Percentiles rank a stretch among this genome's conserved stretches.
phyloP scores from a whole-genome alignment of 2,797 vertebrate species.

The Chloroceryle amazona region DNA sequence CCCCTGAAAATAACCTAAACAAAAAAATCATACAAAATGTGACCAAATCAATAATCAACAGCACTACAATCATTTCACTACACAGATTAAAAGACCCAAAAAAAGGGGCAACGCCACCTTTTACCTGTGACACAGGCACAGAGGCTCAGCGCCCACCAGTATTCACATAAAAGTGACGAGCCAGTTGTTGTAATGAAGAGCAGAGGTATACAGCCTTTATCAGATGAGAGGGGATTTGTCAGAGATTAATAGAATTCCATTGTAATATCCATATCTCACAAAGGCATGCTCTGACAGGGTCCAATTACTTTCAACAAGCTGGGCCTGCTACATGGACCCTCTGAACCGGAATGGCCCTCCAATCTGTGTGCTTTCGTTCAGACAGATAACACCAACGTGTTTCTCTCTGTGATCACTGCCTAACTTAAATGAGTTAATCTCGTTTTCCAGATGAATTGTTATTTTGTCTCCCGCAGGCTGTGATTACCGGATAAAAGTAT shows the following conservation, averaged over 20 bases:
- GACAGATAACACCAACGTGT: slow-evolving; percentile 80
- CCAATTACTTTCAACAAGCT: slow-evolving; percentile 78
- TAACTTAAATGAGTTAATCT: slow-evolving; percentile 96
- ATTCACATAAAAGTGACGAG: neutral
- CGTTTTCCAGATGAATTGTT: slow-evolving; percentile 94
- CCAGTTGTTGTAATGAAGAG: slow-evolving; percentile 58
- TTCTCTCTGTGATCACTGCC: slow-evolving; percentile 87
- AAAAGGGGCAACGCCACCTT: neutral
- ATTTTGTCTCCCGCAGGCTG: slow-evolving; percentile 91
- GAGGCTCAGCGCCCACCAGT: neutral
- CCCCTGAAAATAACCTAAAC: neutral
- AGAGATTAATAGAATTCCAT: slow-evolving; percentile 76
- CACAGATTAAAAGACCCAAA: neutral
- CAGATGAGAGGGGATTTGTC: slow-evolving; percentile 73
- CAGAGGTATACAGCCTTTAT: slow-evolving; percentile 65
- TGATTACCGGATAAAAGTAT: slow-evolving; percentile 93
- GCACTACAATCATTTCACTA: neutral
- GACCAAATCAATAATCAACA: neutral
- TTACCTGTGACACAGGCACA: neutral
- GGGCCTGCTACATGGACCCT: slow-evolving; percentile 78
- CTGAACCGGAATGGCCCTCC: slow-evolving; percentile 80
- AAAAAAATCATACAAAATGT: neutral
- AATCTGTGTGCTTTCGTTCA: slow-evolving; percentile 80
- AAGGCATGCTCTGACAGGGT: slow-evolving; percentile 70
- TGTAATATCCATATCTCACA: slow-evolving; percentile 76